Base-by-base conservation (phyloP, 2,888 invertebrate genomes). In the Brachyptera putata region DNA sequence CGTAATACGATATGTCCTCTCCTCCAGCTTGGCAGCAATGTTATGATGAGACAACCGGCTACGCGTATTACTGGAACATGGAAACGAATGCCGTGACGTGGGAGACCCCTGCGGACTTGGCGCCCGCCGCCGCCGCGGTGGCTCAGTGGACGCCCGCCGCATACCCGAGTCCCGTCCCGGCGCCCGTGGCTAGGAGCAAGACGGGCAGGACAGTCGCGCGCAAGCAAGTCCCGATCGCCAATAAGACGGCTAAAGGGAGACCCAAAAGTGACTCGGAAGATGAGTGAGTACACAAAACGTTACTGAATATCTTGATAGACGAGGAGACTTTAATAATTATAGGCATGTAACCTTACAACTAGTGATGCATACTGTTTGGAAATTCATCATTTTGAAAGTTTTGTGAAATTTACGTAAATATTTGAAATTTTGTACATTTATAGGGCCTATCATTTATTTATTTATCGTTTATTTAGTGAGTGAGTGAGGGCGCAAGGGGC, bases 21-120 rank as follows among this genome's bases (percentile, higher is more conserved):
- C 41, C 16, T 75, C 60, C 74, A 82, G 80, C 78, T 68, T 85
- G 87, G 87, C 80, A 85, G 76, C 81, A 83, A 70, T 84, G 84
- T 68, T 77, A 76, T 65, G 84, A 84, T 69, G 79, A 81, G 67
- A 74, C 75, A 13, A 79, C 80, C 1, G 84, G 84, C 1, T 84
- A 80, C 69, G 76, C 80, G 1, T 85, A 85, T 70, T 85, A 83
- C 67, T 85, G 85, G 84, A 83, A 85, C 69, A 75, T 78, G 14
- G 74, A 79, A 65, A 82, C 83, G 1, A 82, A 84, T 69, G 79
- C 81, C 69, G 84, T 84, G 1, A 83, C 83, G 9, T 85, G 85
- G 85, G 80, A 82, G 63, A 77, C 79, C 67, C 84, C 85, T 9
- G 69, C 71, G 1, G 80, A 79, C 66, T 78, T n/a, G n/a, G n/a